Evolutionary conservation across 2,113 vertebrate genomes (phyloP), one percentile per base, ranked within the genome.

Genomic region (Lagopus leucura): DNA sequence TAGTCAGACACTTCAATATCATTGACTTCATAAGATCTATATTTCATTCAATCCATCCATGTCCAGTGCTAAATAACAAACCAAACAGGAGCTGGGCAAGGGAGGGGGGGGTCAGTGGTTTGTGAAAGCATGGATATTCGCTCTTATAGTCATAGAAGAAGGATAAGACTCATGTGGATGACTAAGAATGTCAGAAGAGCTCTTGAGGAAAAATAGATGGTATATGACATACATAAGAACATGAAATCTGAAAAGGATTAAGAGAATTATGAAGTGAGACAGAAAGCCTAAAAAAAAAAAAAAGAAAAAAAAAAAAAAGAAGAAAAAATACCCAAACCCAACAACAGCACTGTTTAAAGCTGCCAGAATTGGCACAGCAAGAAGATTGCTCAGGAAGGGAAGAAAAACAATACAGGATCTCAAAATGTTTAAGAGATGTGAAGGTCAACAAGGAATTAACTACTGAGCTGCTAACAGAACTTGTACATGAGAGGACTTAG

Each of bases 1-100:
- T 91, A 95, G 89, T 88, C 92, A 95, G 76, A 69, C 69, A 66
- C 63, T 82, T 96, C 96, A 88, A 91, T 95, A 92, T 90, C 90
- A 92, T 86, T 73, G 93, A 96, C 86, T 94, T 89, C 66, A 84
- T 70, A 82, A 92, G 86, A 89, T 79, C 77, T 85, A 76, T 82
- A 79, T 79, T 96, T 95, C 94, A 94, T 93, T 94, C 64, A 94
- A 78, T 66, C 66, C 82, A 79, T 72, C 28, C 43, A 63, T 19
- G 87, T 17, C 38, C 79, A 82, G n/a, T 21, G 71, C 36, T 86
- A 91, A 93, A 86, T 86, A 74, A 81, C 69, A 74, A 91, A 95
- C 60, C 79, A 87, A 82, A 52, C 42, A 90, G 66, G n/a, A 83
- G 82, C 8, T 73, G 86, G 16, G 19, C 40, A 81, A 52, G 72